Base-by-base conservation (phyloP, 64 coral and sea anemone species). In the Dendronephthya gigantea region DNA sequence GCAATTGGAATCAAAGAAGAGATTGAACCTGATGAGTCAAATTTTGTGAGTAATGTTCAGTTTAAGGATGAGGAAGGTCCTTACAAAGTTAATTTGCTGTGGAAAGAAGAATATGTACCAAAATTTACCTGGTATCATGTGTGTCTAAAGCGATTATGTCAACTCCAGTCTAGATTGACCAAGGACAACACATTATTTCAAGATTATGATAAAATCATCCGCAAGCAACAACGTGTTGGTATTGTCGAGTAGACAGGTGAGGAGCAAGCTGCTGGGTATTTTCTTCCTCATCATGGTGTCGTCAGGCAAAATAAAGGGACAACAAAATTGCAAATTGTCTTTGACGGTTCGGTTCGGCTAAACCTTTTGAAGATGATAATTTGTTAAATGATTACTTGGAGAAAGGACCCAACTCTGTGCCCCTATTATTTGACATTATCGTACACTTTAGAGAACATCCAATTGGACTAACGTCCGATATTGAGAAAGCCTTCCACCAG, bases 41-140 rank as follows among this genome's bases (percentile, higher is more conserved):
- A n/a, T n/a, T n/a, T n/a, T n/a, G n/a, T n/a, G n/a, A n/a, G n/a
- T n/a, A n/a, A n/a, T n/a, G n/a, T n/a, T n/a, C n/a, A n/a, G n/a
- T n/a, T 90, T 6, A 40, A 85, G 43, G 88, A 90, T 16, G 66
- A 90, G n/a, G n/a, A n/a, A n/a, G n/a, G n/a, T n/a, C n/a, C n/a
- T n/a, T n/a, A n/a, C n/a, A n/a, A n/a, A n/a, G n/a, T n/a, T n/a
- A n/a, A n/a, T n/a, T n/a, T n/a, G n/a, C n/a, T n/a, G n/a, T n/a
- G n/a, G n/a, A n/a, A n/a, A n/a, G n/a, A n/a, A n/a, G n/a, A n/a
- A n/a, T n/a, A n/a, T n/a, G n/a, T n/a, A n/a, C n/a, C n/a, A n/a
- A n/a, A n/a, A n/a, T n/a, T n/a, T n/a, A n/a, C n/a, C n/a, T n/a
- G n/a, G n/a, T n/a, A n/a, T n/a, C n/a, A n/a, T n/a, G n/a, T n/a